Base-by-base conservation (phyloP, 2,113 vertebrate genomes). In the Carassius gibelio region DNA sequence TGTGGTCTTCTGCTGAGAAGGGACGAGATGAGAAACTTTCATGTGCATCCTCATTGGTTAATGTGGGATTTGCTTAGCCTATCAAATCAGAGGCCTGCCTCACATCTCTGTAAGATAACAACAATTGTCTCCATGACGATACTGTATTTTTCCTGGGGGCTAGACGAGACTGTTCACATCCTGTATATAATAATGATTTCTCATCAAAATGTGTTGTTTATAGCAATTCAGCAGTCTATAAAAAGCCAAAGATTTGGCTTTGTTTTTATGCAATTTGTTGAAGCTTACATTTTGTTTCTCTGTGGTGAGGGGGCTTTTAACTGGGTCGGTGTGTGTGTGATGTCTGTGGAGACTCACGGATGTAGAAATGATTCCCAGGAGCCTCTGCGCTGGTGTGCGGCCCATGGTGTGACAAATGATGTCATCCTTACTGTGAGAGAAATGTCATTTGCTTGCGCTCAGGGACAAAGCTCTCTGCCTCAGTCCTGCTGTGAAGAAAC, bases 41-140 rank as follows among this genome's bases (percentile, higher is more conserved):
- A 62, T 38, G 9, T 50, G 15, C 30, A 3, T 64, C 52, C 50
- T 78, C 9, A 77, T 79, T 88, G 89, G 80, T 76, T 75, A 34
- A 76, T 82, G 85, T 85, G 13, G 85, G 87, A 90, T 80, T 38
- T 36, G 57, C 8, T 64, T 52, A 84, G 77, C 89, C 87, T 90
- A 86, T 89, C 61, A 81, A 84, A 85, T 68, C 23, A 19, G 15
- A 69, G 68, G 68, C 72, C 55, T 82, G 38, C 26, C 48, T 66
- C 36, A 55, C 75, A 45, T 79, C 76, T 48, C 78, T 80, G 50
- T 52, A 30, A 30, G 61, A 86, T 59, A 85, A 86, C 82, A 88
- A 57, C 61, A 77, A 61, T 75, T 17, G 52, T 89, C 83, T 75
- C 88, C 50, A 74, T 45, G 45, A 87, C 26, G 85, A 90, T 45